phyloP scores from a whole-genome alignment of 2,888 invertebrate genomes.

The Leptopilina myrica region DNA sequence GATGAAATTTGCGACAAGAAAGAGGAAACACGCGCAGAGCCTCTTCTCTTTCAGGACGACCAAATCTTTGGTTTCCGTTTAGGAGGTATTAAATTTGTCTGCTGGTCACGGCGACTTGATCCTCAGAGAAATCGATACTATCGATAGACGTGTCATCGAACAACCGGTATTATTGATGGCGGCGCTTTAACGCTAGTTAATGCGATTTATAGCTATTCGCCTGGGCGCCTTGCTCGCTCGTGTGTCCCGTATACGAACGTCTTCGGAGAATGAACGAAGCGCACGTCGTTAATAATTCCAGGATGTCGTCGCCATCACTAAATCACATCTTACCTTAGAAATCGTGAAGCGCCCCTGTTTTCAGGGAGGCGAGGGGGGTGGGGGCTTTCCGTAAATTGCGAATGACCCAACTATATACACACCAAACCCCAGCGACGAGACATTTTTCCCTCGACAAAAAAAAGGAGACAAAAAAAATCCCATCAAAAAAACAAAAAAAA shows the following conservation, averaged over 20 bases:
- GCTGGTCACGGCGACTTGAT: slow-evolving; percentile 47
- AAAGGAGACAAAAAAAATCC: too few species aligned
- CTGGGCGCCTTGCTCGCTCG: slow-evolving; percentile 42
- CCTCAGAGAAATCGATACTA: slow-evolving; percentile 47
- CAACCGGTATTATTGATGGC: slow-evolving; percentile 42
- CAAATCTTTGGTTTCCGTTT: slow-evolving; percentile 32
- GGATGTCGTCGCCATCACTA: slow-evolving; percentile 58
- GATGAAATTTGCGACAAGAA: background rate
- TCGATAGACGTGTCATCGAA: slow-evolving; percentile 39
- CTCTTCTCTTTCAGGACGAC: background rate
- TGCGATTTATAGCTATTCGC: slow-evolving; percentile 52
- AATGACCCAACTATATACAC: slow-evolving; percentile 15
- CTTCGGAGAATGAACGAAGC: slow-evolving; percentile 53
- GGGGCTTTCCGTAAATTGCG: slow-evolving; percentile 27
- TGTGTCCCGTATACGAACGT: slow-evolving; percentile 42
- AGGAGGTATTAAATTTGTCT: slow-evolving; percentile 45
- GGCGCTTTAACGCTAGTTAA: slow-evolving; percentile 48
- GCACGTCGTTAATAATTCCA: slow-evolving; percentile 62
- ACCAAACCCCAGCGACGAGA: background rate
- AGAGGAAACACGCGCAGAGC: background rate
- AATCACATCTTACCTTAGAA: slow-evolving; percentile 62
- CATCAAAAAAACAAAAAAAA: background rate
- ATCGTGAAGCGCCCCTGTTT: slow-evolving; percentile 53
- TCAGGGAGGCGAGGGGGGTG: slow-evolving; percentile 1
- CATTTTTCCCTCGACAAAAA: background rate